phyloP scores from a whole-genome alignment of 2,888 invertebrate genomes.

The Apomyelois bistriatella region DNA sequence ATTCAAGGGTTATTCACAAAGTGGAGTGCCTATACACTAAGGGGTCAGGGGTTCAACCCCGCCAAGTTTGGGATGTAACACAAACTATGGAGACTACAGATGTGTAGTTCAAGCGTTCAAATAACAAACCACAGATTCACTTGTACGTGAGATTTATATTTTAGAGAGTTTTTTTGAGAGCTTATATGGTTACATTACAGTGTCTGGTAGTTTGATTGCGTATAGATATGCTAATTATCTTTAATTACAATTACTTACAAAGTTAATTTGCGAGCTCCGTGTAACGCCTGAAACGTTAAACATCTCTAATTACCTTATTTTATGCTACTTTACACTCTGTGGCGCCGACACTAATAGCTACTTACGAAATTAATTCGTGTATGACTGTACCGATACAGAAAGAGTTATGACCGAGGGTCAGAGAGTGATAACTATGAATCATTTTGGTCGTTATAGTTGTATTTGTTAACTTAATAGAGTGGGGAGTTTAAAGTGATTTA shows the following conservation, averaged over 20 bases:
- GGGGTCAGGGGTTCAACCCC: not conserved
- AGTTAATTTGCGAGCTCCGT: no score
- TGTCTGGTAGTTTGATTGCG: no score
- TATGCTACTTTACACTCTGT: not conserved
- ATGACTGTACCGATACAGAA: not conserved
- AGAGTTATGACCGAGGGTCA: constrained; percentile 7
- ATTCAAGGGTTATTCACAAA: not conserved
- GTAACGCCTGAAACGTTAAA: not conserved
- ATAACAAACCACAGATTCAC: not conserved
- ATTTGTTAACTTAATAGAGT: not conserved
- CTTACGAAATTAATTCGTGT: constrained; percentile 6
- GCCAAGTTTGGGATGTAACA: not conserved
- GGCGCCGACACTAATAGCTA: constrained; percentile 1
- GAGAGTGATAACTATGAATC: not conserved
- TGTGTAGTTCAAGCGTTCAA: not conserved
- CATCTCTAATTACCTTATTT: not conserved
- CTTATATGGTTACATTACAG: no score
- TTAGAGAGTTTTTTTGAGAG: no score
- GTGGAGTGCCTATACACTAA: not conserved
- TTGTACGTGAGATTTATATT: no score
- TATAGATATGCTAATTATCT: no score
- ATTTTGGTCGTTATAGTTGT: not conserved
- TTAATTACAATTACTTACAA: no score
- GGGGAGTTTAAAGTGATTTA: not conserved
- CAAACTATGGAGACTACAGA: not conserved